Percentiles rank a stretch among this genome's conserved stretches.
These are phyloP conservation scores for Rhopalosiphum nymphaeae DNA, from an alignment of 2,888 invertebrate genomes.

Conservation along the genomic window DNA sequence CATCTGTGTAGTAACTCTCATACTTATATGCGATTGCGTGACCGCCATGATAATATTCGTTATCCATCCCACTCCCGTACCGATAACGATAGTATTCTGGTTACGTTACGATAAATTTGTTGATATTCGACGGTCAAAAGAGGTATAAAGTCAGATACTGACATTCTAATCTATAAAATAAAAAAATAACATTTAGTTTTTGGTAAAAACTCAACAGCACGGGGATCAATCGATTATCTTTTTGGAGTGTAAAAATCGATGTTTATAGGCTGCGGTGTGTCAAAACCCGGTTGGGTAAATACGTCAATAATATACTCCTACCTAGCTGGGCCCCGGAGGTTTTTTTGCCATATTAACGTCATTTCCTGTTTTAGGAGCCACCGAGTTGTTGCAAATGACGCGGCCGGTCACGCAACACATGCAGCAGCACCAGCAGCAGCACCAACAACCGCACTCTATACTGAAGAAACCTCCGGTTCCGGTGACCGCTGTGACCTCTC, in stretches of 20 bases:
- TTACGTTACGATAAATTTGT: neutral
- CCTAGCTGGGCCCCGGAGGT: too few species aligned
- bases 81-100: neutral
- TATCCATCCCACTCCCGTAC: neutral
- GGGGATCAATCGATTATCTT: too few species aligned
- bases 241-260: too few species aligned
- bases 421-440: slow-evolving; percentile 62
- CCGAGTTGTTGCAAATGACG: slow-evolving; percentile 68
- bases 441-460: slow-evolving; percentile 66
- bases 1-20: neutral
- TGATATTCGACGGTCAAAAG: neutral
- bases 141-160: neutral
- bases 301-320: too few species aligned
- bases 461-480: slow-evolving; percentile 65
- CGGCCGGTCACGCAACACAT: slow-evolving; percentile 58
- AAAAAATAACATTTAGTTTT: neutral
- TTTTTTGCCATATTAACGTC: too few species aligned
- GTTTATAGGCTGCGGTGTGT: too few species aligned
- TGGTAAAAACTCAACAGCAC: neutral
- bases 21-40: neutral
- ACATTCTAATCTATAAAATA: neutral
- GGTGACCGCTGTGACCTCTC: neutral
- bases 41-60: neutral
- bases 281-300: too few species aligned
- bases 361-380: slow-evolving; percentile 66